Conservation (phyloP, 1,140 invertebrate genomes). For the Stratiolaelaps scimitus region DNA sequence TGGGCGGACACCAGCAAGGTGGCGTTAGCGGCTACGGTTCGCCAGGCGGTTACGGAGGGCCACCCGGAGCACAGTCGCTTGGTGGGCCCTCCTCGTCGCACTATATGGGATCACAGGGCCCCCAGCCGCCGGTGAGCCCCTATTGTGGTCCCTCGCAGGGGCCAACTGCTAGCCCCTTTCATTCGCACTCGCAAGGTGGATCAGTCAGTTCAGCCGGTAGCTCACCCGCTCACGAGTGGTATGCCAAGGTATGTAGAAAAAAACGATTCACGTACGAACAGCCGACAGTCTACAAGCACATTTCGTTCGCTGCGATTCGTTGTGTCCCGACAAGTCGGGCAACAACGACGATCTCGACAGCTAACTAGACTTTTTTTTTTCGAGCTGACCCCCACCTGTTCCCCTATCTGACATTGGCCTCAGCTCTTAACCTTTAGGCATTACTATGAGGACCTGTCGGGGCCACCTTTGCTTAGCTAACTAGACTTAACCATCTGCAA, state of each 20-base stretch:
- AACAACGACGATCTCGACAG: too few species aligned
- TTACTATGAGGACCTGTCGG: too few species aligned
- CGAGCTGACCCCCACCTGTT: too few species aligned
- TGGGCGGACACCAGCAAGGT: background rate
- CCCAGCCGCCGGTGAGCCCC: background rate
- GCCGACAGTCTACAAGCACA: too few species aligned
- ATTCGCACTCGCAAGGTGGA: slow-evolving; percentile 7
- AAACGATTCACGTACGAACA: too few species aligned
- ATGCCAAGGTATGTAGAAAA: background rate
- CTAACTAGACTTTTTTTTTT: too few species aligned
- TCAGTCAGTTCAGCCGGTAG: slow-evolving; percentile 10
- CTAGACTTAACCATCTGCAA: too few species aligned
- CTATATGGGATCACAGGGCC: slow-evolving; percentile 6
- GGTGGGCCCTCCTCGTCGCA: slow-evolving; percentile 15
- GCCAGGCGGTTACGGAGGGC: slow-evolving; percentile 6
- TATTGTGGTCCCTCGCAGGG: slow-evolving; percentile 10
- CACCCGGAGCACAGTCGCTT: background rate
- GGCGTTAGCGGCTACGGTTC: background rate
- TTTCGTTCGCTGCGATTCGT: too few species aligned
- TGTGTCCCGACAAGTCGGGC: too few species aligned
- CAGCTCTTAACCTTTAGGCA: too few species aligned
- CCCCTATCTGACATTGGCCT: too few species aligned
- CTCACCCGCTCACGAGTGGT: slow-evolving; percentile 24
- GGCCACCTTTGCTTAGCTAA: too few species aligned
- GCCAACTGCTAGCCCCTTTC: background rate